A percentile compares a stretch with the other conserved stretches of the same genome.
phyloP scores from a whole-genome alignment of 2,888 invertebrate species.

The Neria commutata region DNA sequence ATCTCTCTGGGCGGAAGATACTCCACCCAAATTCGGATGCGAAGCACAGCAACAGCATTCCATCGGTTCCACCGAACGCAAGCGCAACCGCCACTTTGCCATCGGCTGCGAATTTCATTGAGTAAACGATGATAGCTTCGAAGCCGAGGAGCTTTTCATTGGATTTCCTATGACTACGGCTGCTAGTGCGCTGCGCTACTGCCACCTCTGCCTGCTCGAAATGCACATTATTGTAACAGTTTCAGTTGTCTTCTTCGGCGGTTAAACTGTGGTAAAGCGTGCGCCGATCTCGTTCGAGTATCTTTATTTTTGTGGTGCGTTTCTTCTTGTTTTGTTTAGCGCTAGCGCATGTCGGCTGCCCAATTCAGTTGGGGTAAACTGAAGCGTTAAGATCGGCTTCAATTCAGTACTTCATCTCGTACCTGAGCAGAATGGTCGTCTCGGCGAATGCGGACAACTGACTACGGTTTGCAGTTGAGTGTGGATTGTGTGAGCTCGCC shows the following conservation, averaged over 20 bases:
- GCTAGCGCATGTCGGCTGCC: slow-evolving; percentile 39
- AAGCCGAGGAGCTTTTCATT: slow-evolving; percentile 32
- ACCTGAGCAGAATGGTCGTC: slow-evolving; percentile 40
- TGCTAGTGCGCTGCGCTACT: slow-evolving; percentile 11
- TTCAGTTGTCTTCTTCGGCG: slow-evolving; percentile 25
- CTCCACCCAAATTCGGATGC: slow-evolving; percentile 60
- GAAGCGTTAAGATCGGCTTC: slow-evolving; percentile 38
- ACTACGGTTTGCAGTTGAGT: background rate
- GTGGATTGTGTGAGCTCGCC: slow-evolving; percentile 26
- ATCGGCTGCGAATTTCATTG: slow-evolving; percentile 42
- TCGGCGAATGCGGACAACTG: slow-evolving; percentile 16
- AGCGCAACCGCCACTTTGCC: slow-evolving; percentile 21
- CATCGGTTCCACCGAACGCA: slow-evolving; percentile 30
- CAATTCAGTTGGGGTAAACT: slow-evolving; percentile 34
- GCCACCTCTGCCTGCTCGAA: slow-evolving; percentile 10
- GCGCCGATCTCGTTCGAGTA: slow-evolving; percentile 45
- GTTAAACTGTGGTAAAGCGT: slow-evolving; percentile 1
- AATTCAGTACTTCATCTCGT: slow-evolving; percentile 41
- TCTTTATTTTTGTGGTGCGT: slow-evolving; percentile 23
- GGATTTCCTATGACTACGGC: background rate
- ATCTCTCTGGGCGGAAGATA: slow-evolving; percentile 55
- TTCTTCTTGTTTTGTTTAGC: slow-evolving; percentile 29
- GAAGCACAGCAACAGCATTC: slow-evolving; percentile 47
- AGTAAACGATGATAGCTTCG: slow-evolving; percentile 42
- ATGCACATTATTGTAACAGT: slow-evolving; percentile 28